phyloP scores from a whole-genome alignment of 2,797 vertebrate species.

The Otolemur crassicaudatus region DNA sequence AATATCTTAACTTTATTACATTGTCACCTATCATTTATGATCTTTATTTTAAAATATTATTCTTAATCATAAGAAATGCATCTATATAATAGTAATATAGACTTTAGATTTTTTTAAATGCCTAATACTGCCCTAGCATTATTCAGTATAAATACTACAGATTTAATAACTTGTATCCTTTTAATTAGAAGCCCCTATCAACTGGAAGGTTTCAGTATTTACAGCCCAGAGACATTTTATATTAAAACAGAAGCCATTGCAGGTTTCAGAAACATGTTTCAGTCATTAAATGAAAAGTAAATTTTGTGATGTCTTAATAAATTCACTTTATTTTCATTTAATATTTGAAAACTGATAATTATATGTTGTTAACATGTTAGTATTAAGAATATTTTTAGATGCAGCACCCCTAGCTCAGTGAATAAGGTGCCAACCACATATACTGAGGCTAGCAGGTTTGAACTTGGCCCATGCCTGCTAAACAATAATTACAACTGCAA shows the following conservation, averaged over 20 bases:
- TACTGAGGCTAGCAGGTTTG: too few species aligned
- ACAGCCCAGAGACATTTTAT: background rate
- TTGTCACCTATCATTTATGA: slow-evolving; percentile 35
- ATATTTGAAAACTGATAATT: slow-evolving; percentile 43
- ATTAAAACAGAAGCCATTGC: slow-evolving; percentile 42
- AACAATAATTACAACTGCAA: too few species aligned
- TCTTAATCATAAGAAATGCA: slow-evolving; percentile 16
- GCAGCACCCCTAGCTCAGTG: too few species aligned
- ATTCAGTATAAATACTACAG: background rate
- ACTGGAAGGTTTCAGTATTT: slow-evolving; percentile 7
- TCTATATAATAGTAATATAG: slow-evolving; percentile 18
- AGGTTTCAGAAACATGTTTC: slow-evolving; percentile 45
- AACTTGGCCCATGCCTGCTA: too few species aligned
- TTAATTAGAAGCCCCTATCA: slow-evolving; percentile 34
- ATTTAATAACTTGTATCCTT: slow-evolving; percentile 30
- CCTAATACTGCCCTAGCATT: background rate
- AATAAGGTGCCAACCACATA: too few species aligned
- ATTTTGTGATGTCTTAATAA: slow-evolving; percentile 5
- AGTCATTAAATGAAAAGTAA: slow-evolving; percentile 31
- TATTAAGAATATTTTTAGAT: slow-evolving; percentile 48
- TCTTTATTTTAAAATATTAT: slow-evolving; percentile 22
- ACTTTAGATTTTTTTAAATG: slow-evolving; percentile 40
- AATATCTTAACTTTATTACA: slow-evolving; percentile 43
- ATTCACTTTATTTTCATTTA: slow-evolving; percentile 36
- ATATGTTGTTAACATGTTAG: background rate